Percentiles rank a stretch among this genome's conserved stretches.
Conservation (phyloP, 2,113 vertebrate genomes). For the Scytalopus superciliaris region DNA sequence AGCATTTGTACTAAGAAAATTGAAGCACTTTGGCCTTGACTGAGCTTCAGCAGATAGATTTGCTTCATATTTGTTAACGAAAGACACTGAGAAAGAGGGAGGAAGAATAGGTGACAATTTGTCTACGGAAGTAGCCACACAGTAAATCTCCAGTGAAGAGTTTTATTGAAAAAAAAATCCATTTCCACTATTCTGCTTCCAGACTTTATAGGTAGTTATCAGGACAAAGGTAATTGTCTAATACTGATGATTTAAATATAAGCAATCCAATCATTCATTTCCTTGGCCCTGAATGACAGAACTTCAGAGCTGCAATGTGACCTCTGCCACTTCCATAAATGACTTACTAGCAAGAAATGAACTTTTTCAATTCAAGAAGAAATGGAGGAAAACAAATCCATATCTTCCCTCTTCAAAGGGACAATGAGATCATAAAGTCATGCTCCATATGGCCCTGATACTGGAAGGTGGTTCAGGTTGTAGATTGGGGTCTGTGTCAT, state of each 20-base stretch:
- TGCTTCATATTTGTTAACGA: slow-evolving; percentile 30
- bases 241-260: slow-evolving; percentile 22
- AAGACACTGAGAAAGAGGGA: neutral
- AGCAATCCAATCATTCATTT: neutral
- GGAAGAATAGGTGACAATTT: slow-evolving; percentile 7
- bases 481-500: neutral
- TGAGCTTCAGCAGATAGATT: neutral
- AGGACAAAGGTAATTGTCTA: neutral
- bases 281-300: neutral
- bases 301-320: neutral
- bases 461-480: neutral
- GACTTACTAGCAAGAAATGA: neutral
- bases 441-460: neutral
- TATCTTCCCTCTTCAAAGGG: neutral
- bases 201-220: neutral
- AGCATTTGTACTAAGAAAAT: neutral
- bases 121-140: neutral
- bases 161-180: neutral
- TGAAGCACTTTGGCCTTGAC: neutral
- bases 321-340: slow-evolving; percentile 2
- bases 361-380: neutral
- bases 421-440: neutral
- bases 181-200: neutral
- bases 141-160: slow-evolving; percentile 5
- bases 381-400: neutral